Conservation (phyloP, 2,888 invertebrate species). For the Odontocolon sp. region DNA sequence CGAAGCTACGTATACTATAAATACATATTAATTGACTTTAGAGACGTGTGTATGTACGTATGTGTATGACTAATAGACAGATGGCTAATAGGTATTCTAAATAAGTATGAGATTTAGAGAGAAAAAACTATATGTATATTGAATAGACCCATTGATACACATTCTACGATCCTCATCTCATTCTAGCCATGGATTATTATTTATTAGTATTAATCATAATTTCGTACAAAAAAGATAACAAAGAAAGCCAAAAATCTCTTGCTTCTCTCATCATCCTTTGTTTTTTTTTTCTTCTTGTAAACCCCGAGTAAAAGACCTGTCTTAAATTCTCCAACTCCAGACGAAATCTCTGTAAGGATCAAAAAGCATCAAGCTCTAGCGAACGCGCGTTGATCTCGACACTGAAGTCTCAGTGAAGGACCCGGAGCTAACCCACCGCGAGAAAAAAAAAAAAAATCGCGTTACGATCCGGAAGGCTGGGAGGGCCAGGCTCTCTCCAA, state of each 20-base stretch:
- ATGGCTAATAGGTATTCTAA: slow-evolving; percentile 34
- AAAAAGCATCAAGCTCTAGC: neutral
- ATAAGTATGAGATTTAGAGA: slow-evolving; percentile 32
- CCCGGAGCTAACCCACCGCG: neutral
- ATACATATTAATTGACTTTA: slow-evolving; percentile 48
- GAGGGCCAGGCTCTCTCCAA: neutral
- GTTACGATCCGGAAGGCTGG: slow-evolving; percentile 22
- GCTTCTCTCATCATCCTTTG: neutral
- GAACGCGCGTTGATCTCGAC: slow-evolving; percentile 6
- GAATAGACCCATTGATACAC: slow-evolving; percentile 21
- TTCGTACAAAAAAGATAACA: no score
- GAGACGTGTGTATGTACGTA: slow-evolving; percentile 22
- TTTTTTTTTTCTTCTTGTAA: neutral
- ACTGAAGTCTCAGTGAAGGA: neutral
- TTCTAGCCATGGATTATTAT: neutral
- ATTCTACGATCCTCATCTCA: slow-evolving; percentile 28
- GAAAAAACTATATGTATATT: slow-evolving; percentile 4
- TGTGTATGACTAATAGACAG: slow-evolving; percentile 43
- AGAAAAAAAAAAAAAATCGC: slow-evolving; percentile 15
- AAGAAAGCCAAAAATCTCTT: neutral
- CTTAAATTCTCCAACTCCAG: slow-evolving; percentile 6
- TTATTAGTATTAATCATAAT: neutral
- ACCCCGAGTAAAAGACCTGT: neutral
- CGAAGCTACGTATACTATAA: slow-evolving; percentile 51
- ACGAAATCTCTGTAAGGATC: slow-evolving; percentile 38